Conservation (phyloP, 2,113 vertebrate species). For the Cephalopterus ornatus region DNA sequence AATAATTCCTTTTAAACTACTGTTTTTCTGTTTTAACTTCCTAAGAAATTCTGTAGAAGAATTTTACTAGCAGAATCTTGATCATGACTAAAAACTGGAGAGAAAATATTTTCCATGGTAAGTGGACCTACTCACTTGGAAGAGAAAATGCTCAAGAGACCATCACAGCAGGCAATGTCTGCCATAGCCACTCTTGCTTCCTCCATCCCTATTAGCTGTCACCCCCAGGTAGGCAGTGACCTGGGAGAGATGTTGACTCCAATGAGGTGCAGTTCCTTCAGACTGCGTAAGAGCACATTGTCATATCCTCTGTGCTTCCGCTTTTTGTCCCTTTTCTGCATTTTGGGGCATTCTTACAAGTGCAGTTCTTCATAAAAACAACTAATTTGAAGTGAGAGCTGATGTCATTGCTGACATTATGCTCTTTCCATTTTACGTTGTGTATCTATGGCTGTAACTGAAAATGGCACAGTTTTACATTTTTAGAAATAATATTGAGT, state of each 20-base stretch:
- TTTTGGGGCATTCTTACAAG: not conserved
- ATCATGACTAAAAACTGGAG: not conserved
- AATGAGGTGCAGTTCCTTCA: not conserved
- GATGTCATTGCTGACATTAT: constrained; percentile 40
- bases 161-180: not conserved
- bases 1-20: not conserved
- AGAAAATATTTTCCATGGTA: not conserved
- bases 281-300: not conserved
- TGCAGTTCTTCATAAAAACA: not conserved
- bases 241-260: not conserved
- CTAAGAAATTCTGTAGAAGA: not conserved
- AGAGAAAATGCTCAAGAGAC: not conserved
- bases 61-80: not conserved
- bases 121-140: not conserved
- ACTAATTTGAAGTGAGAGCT: not conserved
- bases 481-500: constrained; percentile 33
- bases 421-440: not conserved
- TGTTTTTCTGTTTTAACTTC: not conserved
- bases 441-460: not conserved
- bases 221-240: not conserved
- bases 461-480: not conserved
- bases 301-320: not conserved
- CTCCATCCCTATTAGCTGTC: not conserved
- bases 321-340: not conserved
- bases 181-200: not conserved